Conservation (phyloP, 2,888 invertebrate species). For the Apamea monoglypha region DNA sequence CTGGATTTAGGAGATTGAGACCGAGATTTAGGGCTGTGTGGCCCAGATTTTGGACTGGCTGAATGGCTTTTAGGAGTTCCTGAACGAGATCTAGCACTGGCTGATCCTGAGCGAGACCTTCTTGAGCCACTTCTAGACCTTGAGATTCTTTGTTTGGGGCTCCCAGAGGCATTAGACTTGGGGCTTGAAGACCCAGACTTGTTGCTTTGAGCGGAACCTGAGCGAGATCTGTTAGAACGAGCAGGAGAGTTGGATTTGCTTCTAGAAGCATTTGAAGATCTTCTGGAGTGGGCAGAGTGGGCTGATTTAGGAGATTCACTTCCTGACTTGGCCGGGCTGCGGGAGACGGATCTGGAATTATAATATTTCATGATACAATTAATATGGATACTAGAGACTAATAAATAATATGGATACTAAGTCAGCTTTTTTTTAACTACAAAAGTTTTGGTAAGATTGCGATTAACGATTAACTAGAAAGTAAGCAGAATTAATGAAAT, state of each 20-base stretch:
- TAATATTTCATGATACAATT: not conserved
- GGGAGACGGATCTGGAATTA: conserved; percentile 83
- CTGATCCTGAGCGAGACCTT: conserved; percentile 78
- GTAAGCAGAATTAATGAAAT: not conserved
- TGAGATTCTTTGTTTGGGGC: conserved; percentile 78
- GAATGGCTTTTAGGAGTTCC: conserved; percentile 76
- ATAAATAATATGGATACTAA: too few species aligned
- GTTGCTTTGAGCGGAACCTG: conserved; percentile 80
- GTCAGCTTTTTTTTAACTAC: not conserved
- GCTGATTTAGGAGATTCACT: conserved; percentile 87
- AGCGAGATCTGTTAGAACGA: conserved; percentile 83
- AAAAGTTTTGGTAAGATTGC: not conserved
- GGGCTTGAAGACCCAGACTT: conserved; percentile 87
- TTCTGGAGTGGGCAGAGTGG: conserved; percentile 78
- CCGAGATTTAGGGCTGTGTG: conserved; percentile 75
- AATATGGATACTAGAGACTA: not conserved
- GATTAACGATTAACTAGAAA: too few species aligned
- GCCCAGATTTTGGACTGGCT: conserved; percentile 75
- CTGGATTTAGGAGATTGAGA: conserved; percentile 74
- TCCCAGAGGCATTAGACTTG: conserved; percentile 85
- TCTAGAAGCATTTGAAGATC: conserved; percentile 83
- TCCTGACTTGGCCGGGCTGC: conserved; percentile 83
- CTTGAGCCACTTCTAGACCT: conserved; percentile 84
- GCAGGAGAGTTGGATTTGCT: conserved; percentile 87
- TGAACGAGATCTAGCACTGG: conserved; percentile 79